Base-by-base conservation (phyloP, 2,113 vertebrate genomes). In the Stigmatopora nigra region DNA sequence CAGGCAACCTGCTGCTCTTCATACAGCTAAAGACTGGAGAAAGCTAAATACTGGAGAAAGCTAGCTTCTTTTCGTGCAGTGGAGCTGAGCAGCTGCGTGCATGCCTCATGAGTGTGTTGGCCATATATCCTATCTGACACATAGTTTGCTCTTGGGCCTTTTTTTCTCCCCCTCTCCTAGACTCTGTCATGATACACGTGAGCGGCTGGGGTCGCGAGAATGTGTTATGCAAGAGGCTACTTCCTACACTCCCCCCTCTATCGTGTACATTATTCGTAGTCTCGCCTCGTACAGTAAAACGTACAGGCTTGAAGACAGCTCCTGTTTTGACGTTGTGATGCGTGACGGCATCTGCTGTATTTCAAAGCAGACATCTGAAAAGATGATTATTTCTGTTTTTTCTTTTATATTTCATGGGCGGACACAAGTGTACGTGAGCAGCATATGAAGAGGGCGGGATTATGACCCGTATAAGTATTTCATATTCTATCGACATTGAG, bases 171-270 rank as follows among this genome's bases (percentile, higher is more conserved):
- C 11, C 2, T 13, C 14, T 10, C 83, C 78, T 84, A 68, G 71
- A 64, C 73, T 66, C 25, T 76, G 83, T 87, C 86, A 89, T 84
- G 82, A 81, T 74, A 71, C 85, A 88, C 79, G 80, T 87, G 88
- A 87, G 79, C 47, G 68, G 57, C 52, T 60, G 35, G 20, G 47
- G 68, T 56, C 48, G 82, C 56, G 78, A 66, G 59, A n/a, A 61
- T 65, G 53, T 67, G 70, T 87, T 89, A 84, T 68, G 83, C 86
- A 86, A 83, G 75, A 66, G 60, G 12, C 55, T 78, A 52, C 11
- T 67, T 73, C 62, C 1, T 61, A 71, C 61, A 52, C 64, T 69
- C 52, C 22, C 22, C 10, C 8, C 31, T 63, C 35, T 31, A 48
- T 63, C 15, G 10, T 56, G 81, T 49, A 56, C 53, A 31, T 56